Percentiles rank a stretch among this genome's conserved stretches.
phyloP scores from a whole-genome alignment of 2,113 vertebrate species.

The Larimichthys polyactis region DNA sequence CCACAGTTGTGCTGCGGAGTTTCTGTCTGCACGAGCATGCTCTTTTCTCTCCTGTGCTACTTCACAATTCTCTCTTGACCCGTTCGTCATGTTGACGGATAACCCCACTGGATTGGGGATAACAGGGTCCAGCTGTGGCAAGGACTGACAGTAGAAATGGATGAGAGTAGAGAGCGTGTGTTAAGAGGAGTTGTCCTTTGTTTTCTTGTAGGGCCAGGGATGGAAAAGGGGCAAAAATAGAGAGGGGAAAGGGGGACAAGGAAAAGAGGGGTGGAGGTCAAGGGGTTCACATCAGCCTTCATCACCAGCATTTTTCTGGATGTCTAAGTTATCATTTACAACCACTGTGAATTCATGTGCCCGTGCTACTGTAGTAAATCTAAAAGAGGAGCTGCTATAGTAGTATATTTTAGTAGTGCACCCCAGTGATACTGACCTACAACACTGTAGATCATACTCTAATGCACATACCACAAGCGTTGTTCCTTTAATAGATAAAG shows the following conservation, averaged over 20 bases:
- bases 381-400: neutral
- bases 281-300: conserved; percentile 17
- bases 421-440: conserved; percentile 8
- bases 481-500: conserved; percentile 52
- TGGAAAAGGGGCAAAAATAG: conserved; percentile 18
- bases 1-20: conserved; percentile 7
- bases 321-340: conserved; percentile 24
- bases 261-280: neutral
- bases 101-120: conserved; percentile 58
- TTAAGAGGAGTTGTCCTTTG: conserved; percentile 28
- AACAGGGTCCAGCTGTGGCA: conserved; percentile 71
- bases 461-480: conserved; percentile 48
- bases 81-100: conserved; percentile 68
- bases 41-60: neutral
- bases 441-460: conserved; percentile 51
- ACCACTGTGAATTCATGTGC: conserved; percentile 19
- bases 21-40: neutral
- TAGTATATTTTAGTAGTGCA: conserved; percentile 13
- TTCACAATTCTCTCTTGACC: conserved; percentile 42
- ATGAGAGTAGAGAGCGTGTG: neutral
- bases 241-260: neutral
- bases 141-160: conserved; percentile 45
- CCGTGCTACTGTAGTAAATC: conserved; percentile 40
- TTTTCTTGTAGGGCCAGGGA: conserved; percentile 21
- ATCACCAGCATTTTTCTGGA: neutral